Evolutionary conservation across 2,113 vertebrate genomes (phyloP), one percentile per base, ranked within the genome.

Genomic region (Spilogale gracilis): DNA sequence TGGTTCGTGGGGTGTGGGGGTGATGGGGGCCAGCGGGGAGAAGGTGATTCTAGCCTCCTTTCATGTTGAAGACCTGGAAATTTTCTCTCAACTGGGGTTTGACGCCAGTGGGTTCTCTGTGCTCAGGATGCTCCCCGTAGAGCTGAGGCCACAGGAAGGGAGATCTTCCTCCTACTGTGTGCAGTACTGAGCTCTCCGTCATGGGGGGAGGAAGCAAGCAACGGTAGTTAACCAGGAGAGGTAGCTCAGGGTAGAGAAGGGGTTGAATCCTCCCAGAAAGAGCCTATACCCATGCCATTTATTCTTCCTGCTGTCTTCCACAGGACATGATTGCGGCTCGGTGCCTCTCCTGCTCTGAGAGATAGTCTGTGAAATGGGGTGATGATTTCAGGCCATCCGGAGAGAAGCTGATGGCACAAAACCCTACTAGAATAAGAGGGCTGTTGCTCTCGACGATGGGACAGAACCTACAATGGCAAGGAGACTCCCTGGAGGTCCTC

Each of bases 121-220:
- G 0, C 27, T 14, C 63, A 3, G 32, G 50, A 38, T 3, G 6
- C 23, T 14, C 43, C 45, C 16, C n/a, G 9, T 9, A 54, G 50
- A 61, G 83, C 10, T 3, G 69, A 71, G 65, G 12, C 48, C 2
- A 4, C 2, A 23, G 58, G 79, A 63, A 14, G 52, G 2, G 25
- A 25, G 58, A 20, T 17, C 0, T 0, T 0, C 21, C 0, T 9
- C 4, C 13, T 11, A 30, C 17, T 13, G 30, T 0, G 1, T 0
- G 56, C 43, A 14, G 25, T 1, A 7, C 48, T 7, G 69, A 73
- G 54, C 25, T 12, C 6, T 30, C 80, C 12, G 0, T 38, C 0
- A 0, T 0, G 25, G 69, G 9, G 9, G 60, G 21, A 8, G 18
- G 43, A 30, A 60, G 67, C 74, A 54, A 27, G 25, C 9, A 9